phyloP scores from a whole-genome alignment of 2,888 invertebrate genomes.

The Pristionchus fissidentatus region DNA sequence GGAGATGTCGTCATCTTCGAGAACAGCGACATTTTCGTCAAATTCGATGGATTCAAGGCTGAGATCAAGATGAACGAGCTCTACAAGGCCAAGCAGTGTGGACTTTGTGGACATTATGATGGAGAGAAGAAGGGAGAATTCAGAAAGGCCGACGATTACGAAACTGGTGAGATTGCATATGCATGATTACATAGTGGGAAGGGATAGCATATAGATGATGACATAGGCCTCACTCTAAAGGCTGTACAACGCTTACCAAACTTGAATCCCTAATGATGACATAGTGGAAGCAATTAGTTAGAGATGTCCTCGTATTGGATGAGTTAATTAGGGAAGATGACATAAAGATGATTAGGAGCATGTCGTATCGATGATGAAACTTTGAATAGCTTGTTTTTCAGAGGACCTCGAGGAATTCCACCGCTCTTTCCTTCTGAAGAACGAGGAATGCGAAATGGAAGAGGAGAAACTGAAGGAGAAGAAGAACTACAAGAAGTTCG shows the following conservation, averaged over 20 bases:
- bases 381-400: background rate
- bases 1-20: conserved; percentile 56
- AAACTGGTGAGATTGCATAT: conserved; percentile 50
- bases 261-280: too few relatives aligned
- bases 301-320: background rate
- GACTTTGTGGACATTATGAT: conserved; percentile 74
- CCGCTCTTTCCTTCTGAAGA: conserved; percentile 44
- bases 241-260: too few relatives aligned
- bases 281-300: background rate
- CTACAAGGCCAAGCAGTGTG: conserved; percentile 70
- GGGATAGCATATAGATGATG: background rate
- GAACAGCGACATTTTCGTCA: conserved; percentile 63
- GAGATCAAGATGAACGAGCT: conserved; percentile 60
- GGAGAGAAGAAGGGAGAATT: conserved; percentile 64
- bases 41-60: conserved; percentile 67
- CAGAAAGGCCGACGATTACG: conserved; percentile 61
- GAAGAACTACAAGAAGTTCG: background rate
- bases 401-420: conserved; percentile 50
- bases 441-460: conserved; percentile 49
- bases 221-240: too few relatives aligned
- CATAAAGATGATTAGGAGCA: background rate
- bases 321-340: background rate
- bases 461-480: conserved; percentile 36
- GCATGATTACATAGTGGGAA: background rate
- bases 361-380: background rate